A percentile compares a stretch with the other conserved stretches of the same genome.
These are phyloP conservation scores for Ibidorhyncha struthersii DNA, from an alignment of 2,113 vertebrate genomes.

Conservation along the genomic window DNA sequence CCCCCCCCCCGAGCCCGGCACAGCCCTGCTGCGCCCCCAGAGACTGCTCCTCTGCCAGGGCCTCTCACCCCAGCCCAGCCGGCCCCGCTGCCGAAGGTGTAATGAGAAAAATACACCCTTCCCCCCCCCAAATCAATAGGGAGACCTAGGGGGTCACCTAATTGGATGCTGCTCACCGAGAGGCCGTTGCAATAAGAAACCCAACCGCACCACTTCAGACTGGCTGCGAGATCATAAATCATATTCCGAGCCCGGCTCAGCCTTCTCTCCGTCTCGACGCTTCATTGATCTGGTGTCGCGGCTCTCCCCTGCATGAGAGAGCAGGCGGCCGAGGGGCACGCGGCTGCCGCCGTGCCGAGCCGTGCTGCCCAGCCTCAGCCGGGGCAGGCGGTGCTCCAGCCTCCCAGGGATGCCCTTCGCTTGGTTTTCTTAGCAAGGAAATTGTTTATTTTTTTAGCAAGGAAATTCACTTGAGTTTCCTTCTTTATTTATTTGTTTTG, in stretches of 20 bases:
- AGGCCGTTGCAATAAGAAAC: neutral
- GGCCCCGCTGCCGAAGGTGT: neutral
- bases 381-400: neutral
- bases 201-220: neutral
- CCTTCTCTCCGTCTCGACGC: neutral
- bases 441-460: rapidly evolving
- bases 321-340: neutral
- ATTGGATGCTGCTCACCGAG: neutral
- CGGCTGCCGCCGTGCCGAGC: neutral
- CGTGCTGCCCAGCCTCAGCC: rapidly evolving
- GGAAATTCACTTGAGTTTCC: neutral
- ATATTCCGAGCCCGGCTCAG: neutral
- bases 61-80: rapidly evolving
- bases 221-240: neutral
- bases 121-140: neutral
- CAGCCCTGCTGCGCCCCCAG: neutral
- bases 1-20: too few species aligned
- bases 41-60: neutral
- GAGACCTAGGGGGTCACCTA: conserved; percentile 25
- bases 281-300: neutral
- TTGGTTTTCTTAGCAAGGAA: neutral
- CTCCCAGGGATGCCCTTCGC: neutral
- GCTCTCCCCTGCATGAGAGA: neutral
- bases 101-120: neutral
- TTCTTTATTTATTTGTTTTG: neutral